A percentile compares a stretch with the other conserved stretches of the same genome.
These are phyloP conservation scores for Drosophila hydei DNA, from an alignment of 1,140 invertebrate genomes.

Conservation along the genomic window DNA sequence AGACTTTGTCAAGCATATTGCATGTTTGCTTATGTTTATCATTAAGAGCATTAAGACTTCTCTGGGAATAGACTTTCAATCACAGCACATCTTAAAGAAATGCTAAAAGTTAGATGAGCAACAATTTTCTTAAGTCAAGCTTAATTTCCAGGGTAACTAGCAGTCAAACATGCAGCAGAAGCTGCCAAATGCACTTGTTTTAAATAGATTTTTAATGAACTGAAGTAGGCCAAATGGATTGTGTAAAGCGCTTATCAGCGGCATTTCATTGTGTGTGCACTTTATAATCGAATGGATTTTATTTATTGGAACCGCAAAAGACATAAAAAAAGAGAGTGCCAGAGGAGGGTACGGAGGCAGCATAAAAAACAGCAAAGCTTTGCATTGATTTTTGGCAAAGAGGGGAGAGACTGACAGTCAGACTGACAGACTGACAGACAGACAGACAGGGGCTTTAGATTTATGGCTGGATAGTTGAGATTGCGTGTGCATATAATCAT, in stretches of 20 bases:
- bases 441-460: slow-evolving; percentile 62
- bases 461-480: slow-evolving; percentile 64
- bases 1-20: too few relatives aligned
- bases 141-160: neutral
- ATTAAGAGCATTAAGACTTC: too few relatives aligned
- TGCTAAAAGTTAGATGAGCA: too few relatives aligned
- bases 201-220: slow-evolving; percentile 82
- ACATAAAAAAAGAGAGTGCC: slow-evolving; percentile 18
- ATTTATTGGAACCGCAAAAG: slow-evolving; percentile 65
- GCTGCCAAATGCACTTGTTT: slow-evolving; percentile 37
- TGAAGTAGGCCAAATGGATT: slow-evolving; percentile 78
- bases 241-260: slow-evolving; percentile 65
- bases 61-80: too few relatives aligned
- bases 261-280: slow-evolving; percentile 72
- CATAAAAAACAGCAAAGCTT: slow-evolving; percentile 35
- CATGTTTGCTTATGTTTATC: too few relatives aligned
- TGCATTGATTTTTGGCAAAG: slow-evolving; percentile 75
- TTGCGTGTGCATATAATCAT: slow-evolving; percentile 77
- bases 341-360: slow-evolving; percentile 14
- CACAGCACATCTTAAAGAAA: too few relatives aligned
- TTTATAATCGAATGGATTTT: slow-evolving; percentile 79
- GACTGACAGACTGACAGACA: slow-evolving; percentile 22
- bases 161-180: neutral
- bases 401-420: slow-evolving; percentile 13
- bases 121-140: neutral